phyloP scores from a whole-genome alignment of 2,113 vertebrate species.

The Prinia subflava region DNA sequence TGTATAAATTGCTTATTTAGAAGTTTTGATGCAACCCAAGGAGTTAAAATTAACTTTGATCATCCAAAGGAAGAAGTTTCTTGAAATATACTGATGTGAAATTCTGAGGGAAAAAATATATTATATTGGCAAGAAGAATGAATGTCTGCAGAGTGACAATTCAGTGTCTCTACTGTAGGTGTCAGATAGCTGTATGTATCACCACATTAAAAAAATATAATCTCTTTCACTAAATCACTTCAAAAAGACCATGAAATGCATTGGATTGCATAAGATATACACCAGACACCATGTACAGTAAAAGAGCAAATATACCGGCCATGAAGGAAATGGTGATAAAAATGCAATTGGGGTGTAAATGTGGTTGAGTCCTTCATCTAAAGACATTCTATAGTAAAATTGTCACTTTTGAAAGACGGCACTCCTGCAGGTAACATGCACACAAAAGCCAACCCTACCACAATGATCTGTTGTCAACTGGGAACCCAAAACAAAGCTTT shows the following conservation, averaged over 20 bases:
- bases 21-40: neutral
- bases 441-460: neutral
- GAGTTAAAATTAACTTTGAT: neutral
- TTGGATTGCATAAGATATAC: neutral
- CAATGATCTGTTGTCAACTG: neutral
- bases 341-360: slow-evolving; percentile 1
- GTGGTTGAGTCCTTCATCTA: neutral
- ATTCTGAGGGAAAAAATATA: neutral
- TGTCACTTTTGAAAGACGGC: neutral
- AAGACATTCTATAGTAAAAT: neutral
- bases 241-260: slow-evolving; percentile 26
- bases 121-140: neutral
- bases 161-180: neutral
- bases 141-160: neutral
- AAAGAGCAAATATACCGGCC: neutral
- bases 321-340: neutral
- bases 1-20: neutral
- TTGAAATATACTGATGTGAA: neutral
- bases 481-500: neutral
- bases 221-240: neutral
- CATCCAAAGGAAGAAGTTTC: neutral
- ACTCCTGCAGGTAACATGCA: neutral
- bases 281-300: neutral
- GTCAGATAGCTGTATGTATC: neutral
- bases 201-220: neutral